Evolutionary conservation across 2,888 invertebrate genomes (phyloP).

Genomic region (Uropetala carovei): DNA sequence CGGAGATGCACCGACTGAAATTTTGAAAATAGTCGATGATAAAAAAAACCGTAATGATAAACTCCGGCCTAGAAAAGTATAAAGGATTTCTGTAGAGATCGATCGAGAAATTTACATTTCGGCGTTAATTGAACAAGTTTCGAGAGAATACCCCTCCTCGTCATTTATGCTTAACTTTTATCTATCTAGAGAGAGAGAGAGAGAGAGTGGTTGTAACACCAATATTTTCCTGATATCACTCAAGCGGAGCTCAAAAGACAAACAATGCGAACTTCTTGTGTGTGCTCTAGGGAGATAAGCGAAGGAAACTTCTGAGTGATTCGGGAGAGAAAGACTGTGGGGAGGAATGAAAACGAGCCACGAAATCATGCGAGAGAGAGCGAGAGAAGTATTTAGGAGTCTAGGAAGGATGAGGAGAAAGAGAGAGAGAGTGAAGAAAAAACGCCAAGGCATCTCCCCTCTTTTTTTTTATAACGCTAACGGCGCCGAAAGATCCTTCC

Average conservation of each 20-base stretch:
- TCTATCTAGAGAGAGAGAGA: no score
- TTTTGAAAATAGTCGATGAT: no score
- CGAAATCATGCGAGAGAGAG: background rate
- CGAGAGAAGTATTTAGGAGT: background rate
- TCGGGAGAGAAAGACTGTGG: background rate
- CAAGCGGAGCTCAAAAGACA: background rate
- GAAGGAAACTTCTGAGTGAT: background rate
- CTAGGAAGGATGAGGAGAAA: background rate
- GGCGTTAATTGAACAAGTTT: no score
- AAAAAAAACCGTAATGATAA: no score
- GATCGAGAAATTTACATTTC: no score
- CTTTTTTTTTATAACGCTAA: background rate
- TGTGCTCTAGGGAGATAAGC: background rate
- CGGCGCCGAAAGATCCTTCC: background rate
- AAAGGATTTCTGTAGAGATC: no score
- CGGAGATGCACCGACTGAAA: no score
- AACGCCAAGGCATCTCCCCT: background rate
- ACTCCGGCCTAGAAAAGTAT: no score
- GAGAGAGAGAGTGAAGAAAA: background rate
- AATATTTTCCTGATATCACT: background rate
- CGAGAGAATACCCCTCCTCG: no score
- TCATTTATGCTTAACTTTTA: no score
- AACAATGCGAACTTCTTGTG: conserved; percentile 25
- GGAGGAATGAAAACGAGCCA: background rate
- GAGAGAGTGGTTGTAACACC: no score